Evolutionary conservation across 92 coral and sea anemone genomes (phyloP), one percentile per base, ranked within the genome.

Genomic region (Muricea muricata): DNA sequence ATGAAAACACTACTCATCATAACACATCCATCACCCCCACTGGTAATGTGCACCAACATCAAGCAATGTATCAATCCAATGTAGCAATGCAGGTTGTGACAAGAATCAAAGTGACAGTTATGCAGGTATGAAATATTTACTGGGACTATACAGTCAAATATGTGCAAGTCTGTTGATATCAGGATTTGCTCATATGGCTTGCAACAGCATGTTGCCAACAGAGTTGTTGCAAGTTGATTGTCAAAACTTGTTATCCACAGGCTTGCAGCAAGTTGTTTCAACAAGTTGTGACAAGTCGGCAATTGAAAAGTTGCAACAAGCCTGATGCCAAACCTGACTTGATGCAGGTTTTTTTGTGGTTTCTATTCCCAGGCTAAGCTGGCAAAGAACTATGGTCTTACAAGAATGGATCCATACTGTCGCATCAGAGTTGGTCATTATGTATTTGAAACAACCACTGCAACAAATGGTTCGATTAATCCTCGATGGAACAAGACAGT

Each of bases 331-430:
- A 29, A 13, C 28, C 18, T 65, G 17, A 17, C 72, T 65, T 0
- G 0, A 65, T 65, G 8, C 24, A 29, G 7, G n/a, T 6, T 17
- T 3, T 7, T 32, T n/a, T 65, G 23, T 18, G 37, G n/a, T n/a
- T 48, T 20, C 20, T 57, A 15, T 63, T 78, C 67, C 3, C 69
- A 96, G 99, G 99, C 99, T 1, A 96, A 96, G 76, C 91, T 96
- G n/a, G 99, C 99, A 15, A 96, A 96, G 89, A 96, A 96, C 68
- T 96, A 96, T 93, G 99, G 99, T 7, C 45, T 96, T 29, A 96
- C 99, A 32, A 89, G 99, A 66, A 96, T 96, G 99, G 99, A 96
- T 69, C 99, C 99, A 3, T 96, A 96, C 65, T 96, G 99, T 24
- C 95, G 99, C 12, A 61, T 96, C 23, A 92, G 94, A 56, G 61